phyloP scores from a whole-genome alignment of 2,113 vertebrate genomes.

The Emydura subglobosa region DNA sequence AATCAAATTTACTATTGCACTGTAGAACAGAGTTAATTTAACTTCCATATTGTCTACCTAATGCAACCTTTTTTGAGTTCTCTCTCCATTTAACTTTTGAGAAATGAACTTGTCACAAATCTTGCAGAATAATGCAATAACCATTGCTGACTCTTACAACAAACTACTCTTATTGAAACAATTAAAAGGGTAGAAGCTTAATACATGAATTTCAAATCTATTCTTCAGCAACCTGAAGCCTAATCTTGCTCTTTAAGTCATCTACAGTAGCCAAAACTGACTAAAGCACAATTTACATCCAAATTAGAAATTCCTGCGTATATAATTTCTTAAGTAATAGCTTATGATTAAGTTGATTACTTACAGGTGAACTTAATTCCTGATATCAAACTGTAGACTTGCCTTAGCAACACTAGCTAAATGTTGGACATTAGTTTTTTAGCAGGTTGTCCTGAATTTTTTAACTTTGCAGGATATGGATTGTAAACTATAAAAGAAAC shows the following conservation, averaged over 20 bases:
- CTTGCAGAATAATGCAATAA: background rate
- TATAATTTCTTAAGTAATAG: background rate
- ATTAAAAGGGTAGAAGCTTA: background rate
- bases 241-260: background rate
- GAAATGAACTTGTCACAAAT: background rate
- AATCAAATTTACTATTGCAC: background rate
- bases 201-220: background rate
- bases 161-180: background rate
- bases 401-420: background rate
- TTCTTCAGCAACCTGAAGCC: background rate
- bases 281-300: background rate
- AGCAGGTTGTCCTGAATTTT: background rate
- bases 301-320: background rate
- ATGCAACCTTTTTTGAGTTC: background rate
- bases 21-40: background rate
- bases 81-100: background rate
- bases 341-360: background rate
- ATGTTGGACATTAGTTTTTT: background rate
- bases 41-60: background rate
- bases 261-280: background rate
- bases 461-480: background rate
- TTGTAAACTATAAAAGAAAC: background rate
- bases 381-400: background rate
- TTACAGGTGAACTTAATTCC: too few relatives aligned
- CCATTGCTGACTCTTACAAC: background rate